These are phyloP conservation scores for Balanococcus diminutus DNA, from an alignment of 2,888 invertebrate species.

Conservation along the genomic window DNA sequence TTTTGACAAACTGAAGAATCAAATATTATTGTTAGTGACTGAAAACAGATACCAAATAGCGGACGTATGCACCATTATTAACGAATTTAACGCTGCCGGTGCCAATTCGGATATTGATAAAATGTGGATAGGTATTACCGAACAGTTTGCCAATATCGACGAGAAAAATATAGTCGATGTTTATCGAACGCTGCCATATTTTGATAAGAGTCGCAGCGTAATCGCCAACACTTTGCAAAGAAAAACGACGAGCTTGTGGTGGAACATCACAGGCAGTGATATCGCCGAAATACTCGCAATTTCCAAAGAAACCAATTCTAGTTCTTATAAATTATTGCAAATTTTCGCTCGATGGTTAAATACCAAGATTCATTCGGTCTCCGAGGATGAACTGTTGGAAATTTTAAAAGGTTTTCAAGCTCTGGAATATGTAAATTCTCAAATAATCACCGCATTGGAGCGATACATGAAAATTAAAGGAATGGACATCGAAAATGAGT, in stretches of 20 bases:
- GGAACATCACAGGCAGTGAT: conserved; percentile 63
- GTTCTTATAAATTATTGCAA: conserved; percentile 60
- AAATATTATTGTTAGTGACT: conserved; percentile 68
- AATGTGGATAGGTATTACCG: conserved; percentile 71
- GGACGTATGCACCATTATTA: conserved; percentile 69
- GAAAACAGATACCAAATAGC: conserved; percentile 67
- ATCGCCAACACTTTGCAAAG: conserved; percentile 68
- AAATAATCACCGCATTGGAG: conserved; percentile 68
- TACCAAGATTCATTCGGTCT: conserved; percentile 68
- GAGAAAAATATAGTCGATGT: conserved; percentile 67
- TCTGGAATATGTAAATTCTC: conserved; percentile 66
- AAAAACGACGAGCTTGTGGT: conserved; percentile 67
- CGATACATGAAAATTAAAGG: conserved; percentile 66
- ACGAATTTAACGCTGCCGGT: conserved; percentile 64
- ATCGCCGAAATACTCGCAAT: conserved; percentile 58
- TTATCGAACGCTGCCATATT: conserved; percentile 66
- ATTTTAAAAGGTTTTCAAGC: conserved; percentile 66
- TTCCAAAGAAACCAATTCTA: conserved; percentile 57
- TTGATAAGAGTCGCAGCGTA: conserved; percentile 68
- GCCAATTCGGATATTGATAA: conserved; percentile 66
- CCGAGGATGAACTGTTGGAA: conserved; percentile 66
- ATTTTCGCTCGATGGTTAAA: conserved; percentile 67
- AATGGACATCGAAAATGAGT: conserved; percentile 60
- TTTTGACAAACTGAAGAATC: conserved; percentile 67
- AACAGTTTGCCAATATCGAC: conserved; percentile 67